Evolutionary conservation across 1,140 invertebrate species (phyloP), one percentile per base, ranked within the genome.

Genomic region (Holcopasites calliopsidis): DNA sequence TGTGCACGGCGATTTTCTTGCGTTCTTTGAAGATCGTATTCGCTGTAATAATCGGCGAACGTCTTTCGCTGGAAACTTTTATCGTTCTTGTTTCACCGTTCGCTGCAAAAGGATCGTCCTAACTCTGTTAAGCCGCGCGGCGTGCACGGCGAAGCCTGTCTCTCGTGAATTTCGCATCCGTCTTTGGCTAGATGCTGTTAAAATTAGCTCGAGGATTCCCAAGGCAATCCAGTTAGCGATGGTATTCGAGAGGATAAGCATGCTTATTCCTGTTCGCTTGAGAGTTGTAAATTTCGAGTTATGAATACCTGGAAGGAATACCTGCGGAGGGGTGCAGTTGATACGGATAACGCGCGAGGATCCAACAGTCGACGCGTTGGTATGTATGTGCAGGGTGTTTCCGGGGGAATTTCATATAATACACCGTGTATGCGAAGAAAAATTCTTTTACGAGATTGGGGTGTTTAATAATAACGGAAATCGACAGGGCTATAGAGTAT

Each of bases 201-300:
- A 75, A 80, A 80, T 80, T 80, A 79, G 50, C 64, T 35, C 44
- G 28, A 73, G 42, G 42, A 75, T 75, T 50, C 42, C 18, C 35
- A 8, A 21, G 40, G 55, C 35, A 62, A 50, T 10, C 33, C 60
- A 65, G 33, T 80, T 80, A 78, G 33, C 70, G 57, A 62, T 57
- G 44, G 40, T 66, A 80, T 66, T 80, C 54, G 62, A 80, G 26
- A 47, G 72, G 55, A 79, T 79, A 38, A 79, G 77, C 62, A 42
- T 38, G 70, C 50, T 80, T 69, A 76, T 64, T 76, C 42, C 52
- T 21, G 44, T 57, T 31, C 70, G 62, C 23, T 75, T 42, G 79
- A 52, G 44, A 80, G 73, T 80, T 69, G 57, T 73, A 80, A 76
- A 80, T 66, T 79, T 38, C 13, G 54, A 64, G 5, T 66, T 80